Percentiles rank a stretch among this genome's conserved stretches.
Evolutionary conservation across 2,797 vertebrate genomes (phyloP).

Genomic region (Cossypha caffra): DNA sequence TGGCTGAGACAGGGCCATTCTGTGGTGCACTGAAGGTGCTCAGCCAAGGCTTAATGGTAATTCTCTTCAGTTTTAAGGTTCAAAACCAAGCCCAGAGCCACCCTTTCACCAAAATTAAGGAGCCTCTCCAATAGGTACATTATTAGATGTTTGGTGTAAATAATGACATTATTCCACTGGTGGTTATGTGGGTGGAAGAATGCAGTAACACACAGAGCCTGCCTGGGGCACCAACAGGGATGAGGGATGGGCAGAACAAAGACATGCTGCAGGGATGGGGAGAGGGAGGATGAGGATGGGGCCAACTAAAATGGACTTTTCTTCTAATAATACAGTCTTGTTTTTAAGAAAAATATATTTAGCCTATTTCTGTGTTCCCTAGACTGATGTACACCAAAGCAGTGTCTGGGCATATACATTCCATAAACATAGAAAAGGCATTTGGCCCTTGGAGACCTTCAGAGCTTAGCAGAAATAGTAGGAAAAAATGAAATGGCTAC

Average conservation of each 20-base stretch:
- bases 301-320: background rate
- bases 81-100: background rate
- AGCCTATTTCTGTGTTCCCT: background rate
- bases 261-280: background rate
- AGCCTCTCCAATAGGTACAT: background rate
- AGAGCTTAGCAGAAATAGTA: background rate
- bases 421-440: background rate
- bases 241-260: background rate
- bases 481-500: background rate
- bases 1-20: background rate
- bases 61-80: background rate
- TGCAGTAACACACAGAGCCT: fast-evolving
- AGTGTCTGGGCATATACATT: background rate
- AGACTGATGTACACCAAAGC: background rate
- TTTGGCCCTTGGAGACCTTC: background rate
- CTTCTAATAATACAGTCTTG: background rate
- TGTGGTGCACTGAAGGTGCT: background rate
- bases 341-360: background rate
- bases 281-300: background rate
- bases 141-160: too few relatives aligned
- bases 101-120: background rate
- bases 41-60: background rate
- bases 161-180: background rate
- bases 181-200: background rate
- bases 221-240: background rate